Conservation (phyloP, 2,797 vertebrate species). For the Prionace glauca region DNA sequence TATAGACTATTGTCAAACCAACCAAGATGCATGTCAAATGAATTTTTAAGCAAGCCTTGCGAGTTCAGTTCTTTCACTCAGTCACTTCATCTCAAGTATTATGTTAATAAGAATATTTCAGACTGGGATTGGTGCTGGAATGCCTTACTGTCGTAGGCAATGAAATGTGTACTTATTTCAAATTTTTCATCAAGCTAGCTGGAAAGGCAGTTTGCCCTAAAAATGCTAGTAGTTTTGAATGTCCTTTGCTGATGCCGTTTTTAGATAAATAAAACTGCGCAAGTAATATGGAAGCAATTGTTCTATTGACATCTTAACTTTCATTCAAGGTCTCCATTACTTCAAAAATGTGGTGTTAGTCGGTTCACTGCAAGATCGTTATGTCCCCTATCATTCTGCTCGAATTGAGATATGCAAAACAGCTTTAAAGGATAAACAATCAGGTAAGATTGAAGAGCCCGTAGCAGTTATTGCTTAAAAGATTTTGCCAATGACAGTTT, state of each 20-base stretch:
- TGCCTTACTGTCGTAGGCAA: too few species aligned
- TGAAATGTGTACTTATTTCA: too few species aligned
- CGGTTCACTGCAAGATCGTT: constrained; percentile 94
- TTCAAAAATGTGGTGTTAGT: constrained; percentile 96
- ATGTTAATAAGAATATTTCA: too few species aligned
- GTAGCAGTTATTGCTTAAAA: background rate
- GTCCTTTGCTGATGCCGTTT: background rate
- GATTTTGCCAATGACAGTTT: background rate
- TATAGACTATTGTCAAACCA: background rate
- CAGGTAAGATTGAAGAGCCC: constrained; percentile 63
- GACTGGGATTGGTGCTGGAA: too few species aligned
- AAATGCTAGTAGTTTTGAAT: too few species aligned
- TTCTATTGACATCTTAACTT: background rate
- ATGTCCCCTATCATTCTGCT: constrained; percentile 96
- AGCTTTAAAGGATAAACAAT: constrained; percentile 95
- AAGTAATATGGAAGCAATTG: background rate
- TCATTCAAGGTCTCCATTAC: constrained; percentile 73
- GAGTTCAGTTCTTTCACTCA: too few species aligned
- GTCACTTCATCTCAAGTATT: too few species aligned
- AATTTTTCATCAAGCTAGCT: too few species aligned
- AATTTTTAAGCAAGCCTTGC: too few species aligned
- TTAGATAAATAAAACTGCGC: background rate
- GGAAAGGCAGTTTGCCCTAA: too few species aligned
- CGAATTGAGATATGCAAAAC: constrained; percentile 99
- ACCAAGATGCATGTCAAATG: too few species aligned